phyloP scores from a whole-genome alignment of 2,888 invertebrate species.

The Hylaea fasciaria region DNA sequence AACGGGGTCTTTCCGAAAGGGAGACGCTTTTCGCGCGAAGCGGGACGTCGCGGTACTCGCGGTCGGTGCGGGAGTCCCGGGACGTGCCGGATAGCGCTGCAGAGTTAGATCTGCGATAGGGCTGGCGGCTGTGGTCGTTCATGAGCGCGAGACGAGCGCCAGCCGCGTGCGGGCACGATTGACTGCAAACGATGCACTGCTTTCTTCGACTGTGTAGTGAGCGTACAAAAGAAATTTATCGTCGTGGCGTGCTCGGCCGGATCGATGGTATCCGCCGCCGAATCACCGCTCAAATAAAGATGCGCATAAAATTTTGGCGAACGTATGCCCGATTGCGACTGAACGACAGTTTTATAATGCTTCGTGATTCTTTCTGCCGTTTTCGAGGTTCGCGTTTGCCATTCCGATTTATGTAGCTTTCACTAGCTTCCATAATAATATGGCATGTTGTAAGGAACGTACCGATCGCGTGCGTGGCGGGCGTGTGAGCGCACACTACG shows the following conservation, averaged over 20 bases:
- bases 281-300: constrained; percentile 70
- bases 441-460: constrained; percentile 26
- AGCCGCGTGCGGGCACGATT: constrained; percentile 56
- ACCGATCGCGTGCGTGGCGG: not conserved
- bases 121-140: constrained; percentile 32
- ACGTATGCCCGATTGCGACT: constrained; percentile 61
- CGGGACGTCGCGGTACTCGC: constrained; percentile 55
- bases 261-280: constrained; percentile 70
- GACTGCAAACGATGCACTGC: constrained; percentile 69
- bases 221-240: constrained; percentile 81
- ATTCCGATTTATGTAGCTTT: constrained; percentile 26
- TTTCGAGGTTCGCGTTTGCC: constrained; percentile 29
- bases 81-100: constrained; percentile 44
- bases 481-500: constrained; percentile 1
- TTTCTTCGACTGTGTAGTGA: constrained; percentile 59
- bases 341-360: constrained; percentile 57
- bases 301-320: constrained; percentile 75
- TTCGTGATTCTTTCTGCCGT: constrained; percentile 54
- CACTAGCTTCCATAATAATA: constrained; percentile 30
- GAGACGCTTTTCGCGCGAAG: constrained; percentile 74
- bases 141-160: constrained; percentile 57
- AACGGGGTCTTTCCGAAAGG: constrained; percentile 68
- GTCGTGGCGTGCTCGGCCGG: constrained; percentile 72
- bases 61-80: constrained; percentile 42
- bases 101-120: constrained; percentile 51